Percentiles rank a stretch among this genome's conserved stretches.
phyloP scores from a whole-genome alignment of 2,113 vertebrate genomes.

The Pimephales promelas region DNA sequence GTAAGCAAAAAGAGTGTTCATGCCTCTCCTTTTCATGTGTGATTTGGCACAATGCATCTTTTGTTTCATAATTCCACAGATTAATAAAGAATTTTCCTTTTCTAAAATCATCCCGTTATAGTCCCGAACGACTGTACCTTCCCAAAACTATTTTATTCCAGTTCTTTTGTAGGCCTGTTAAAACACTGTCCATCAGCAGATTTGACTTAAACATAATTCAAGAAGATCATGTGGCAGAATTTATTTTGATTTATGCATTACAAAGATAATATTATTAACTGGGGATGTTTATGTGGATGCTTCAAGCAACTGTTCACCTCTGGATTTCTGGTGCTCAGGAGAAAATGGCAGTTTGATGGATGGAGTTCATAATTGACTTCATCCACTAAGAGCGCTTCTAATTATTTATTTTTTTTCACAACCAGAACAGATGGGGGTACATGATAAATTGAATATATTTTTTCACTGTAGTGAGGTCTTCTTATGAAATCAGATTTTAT shows the following conservation, averaged over 20 bases:
- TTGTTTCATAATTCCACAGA: neutral
- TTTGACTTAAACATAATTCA: neutral
- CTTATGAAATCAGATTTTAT: constrained; percentile 23
- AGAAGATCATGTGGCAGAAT: neutral
- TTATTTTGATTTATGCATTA: constrained; percentile 17
- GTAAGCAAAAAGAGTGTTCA: neutral
- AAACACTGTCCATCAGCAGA: neutral
- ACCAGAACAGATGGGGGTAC: constrained; percentile 56
- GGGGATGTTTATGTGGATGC: constrained; percentile 9
- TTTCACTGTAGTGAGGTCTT: constrained; percentile 42
- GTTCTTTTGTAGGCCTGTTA: neutral
- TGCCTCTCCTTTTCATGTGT: neutral
- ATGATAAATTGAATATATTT: constrained; percentile 60
- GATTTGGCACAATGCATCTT: constrained; percentile 9
- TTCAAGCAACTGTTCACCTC: constrained; percentile 44
- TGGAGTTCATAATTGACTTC: constrained; percentile 68
- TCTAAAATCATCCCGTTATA: neutral
- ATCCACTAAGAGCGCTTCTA: constrained; percentile 60
- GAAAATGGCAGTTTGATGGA: constrained; percentile 65
- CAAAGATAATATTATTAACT: constrained; percentile 25
- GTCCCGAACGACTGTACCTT: neutral
- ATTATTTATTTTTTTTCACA: constrained; percentile 52
- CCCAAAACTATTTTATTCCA: neutral
- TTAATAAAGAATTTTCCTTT: neutral
- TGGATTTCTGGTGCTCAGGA: constrained; percentile 38